phyloP scores from a whole-genome alignment of 2,797 vertebrate genomes.

The Phoeniculus purpureus region DNA sequence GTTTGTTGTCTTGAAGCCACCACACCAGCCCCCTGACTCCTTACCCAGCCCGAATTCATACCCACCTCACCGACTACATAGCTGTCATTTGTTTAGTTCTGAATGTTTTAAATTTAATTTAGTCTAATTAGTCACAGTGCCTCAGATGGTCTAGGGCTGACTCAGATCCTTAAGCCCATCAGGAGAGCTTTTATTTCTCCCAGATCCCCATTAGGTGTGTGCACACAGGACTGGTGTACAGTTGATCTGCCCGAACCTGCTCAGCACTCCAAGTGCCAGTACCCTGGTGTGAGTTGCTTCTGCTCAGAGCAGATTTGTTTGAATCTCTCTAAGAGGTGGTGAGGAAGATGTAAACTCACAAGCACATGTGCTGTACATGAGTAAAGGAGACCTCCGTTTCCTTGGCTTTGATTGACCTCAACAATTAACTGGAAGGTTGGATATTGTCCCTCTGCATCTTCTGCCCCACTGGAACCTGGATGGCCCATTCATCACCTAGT shows the following conservation, averaged over 20 bases:
- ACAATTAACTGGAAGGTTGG: constrained; percentile 7
- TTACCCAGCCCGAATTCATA: too few species aligned
- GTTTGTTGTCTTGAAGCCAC: too few species aligned
- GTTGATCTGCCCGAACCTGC: background rate
- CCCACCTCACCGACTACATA: background rate
- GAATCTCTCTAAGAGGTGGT: background rate
- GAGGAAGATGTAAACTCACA: background rate
- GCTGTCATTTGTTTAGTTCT: background rate
- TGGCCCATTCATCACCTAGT: constrained; percentile 85
- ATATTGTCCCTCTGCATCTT: constrained; percentile 52
- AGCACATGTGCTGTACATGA: background rate
- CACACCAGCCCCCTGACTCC: too few species aligned
- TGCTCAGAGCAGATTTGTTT: background rate
- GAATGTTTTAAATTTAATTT: background rate
- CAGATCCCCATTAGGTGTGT: background rate
- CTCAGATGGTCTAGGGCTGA: too few species aligned
- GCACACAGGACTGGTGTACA: background rate
- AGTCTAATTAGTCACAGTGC: background rate
- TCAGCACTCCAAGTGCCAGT: background rate
- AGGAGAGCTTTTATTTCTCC: background rate
- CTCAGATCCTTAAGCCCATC: background rate
- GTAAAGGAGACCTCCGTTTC: background rate
- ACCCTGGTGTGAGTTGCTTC: rapidly evolving
- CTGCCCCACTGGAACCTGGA: constrained; percentile 54
- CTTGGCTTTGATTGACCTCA: background rate